These are phyloP conservation scores for Seriola rivoliana DNA, from an alignment of 2,113 vertebrate genomes.

Conservation along the genomic window DNA sequence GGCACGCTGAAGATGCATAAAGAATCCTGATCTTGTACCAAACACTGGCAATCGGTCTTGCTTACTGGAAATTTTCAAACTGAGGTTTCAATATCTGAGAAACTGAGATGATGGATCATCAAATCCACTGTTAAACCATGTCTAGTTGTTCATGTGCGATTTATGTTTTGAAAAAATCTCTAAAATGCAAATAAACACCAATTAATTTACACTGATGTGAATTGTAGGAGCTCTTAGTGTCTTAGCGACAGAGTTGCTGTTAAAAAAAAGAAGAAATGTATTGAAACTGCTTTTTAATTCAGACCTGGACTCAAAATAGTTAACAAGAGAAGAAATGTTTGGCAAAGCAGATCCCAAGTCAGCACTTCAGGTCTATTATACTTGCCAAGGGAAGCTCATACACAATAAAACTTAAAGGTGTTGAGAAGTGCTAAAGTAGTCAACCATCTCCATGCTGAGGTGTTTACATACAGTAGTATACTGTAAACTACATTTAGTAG, in stretches of 20 bases:
- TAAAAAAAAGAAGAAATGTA: neutral
- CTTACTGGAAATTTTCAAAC: neutral
- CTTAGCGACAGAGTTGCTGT: neutral
- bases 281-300: conserved; percentile 36
- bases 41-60: neutral
- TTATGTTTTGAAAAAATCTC: conserved; percentile 1
- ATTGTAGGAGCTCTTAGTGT: neutral
- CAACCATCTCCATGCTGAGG: conserved; percentile 35
- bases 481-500: conserved; percentile 58
- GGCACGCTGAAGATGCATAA: conserved; percentile 25
- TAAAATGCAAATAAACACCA: neutral
- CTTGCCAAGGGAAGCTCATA: conserved; percentile 58
- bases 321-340: conserved; percentile 41
- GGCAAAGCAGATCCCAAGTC: conserved; percentile 53
- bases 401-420: conserved; percentile 61
- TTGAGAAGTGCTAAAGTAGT: conserved; percentile 51
- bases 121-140: neutral
- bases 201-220: neutral
- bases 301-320: conserved; percentile 42
- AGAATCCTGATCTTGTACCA: conserved; percentile 41
- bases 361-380: conserved; percentile 52
- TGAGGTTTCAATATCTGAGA: neutral
- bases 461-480: conserved; percentile 52
- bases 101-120: conserved; percentile 2
- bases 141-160: neutral